A percentile compares a stretch with the other conserved stretches of the same genome.
These are phyloP conservation scores for Oxyura jamaicensis DNA, from an alignment of 2,113 vertebrate genomes.

Conservation along the genomic window DNA sequence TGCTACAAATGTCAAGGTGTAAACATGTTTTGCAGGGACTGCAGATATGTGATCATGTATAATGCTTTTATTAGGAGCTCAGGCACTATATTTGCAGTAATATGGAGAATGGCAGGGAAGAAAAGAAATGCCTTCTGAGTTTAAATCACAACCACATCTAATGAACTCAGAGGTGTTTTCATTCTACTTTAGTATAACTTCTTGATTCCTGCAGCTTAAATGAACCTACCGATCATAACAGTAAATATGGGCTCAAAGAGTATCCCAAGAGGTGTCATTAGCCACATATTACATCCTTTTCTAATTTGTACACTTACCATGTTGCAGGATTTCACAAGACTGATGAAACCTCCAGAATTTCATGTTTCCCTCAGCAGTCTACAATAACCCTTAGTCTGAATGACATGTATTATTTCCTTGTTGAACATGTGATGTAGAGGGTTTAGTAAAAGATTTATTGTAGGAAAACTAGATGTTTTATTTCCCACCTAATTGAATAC, in stretches of 20 bases:
- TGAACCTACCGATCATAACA: constrained; percentile 77
- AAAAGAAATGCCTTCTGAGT: constrained; percentile 76
- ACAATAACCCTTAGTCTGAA: constrained; percentile 78
- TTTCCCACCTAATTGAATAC: constrained; percentile 81
- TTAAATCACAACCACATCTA: constrained; percentile 80
- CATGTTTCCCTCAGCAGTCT: constrained; percentile 81
- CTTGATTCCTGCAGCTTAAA: constrained; percentile 79
- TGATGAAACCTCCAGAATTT: constrained; percentile 83
- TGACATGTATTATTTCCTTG: constrained; percentile 84
- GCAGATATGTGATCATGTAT: constrained; percentile 69
- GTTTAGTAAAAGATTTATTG: constrained; percentile 80
- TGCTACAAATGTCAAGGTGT: constrained; percentile 74
- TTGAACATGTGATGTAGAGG: constrained; percentile 73
- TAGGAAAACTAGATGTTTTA: constrained; percentile 76
- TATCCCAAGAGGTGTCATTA: constrained; percentile 84
- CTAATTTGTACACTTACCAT: constrained; percentile 82
- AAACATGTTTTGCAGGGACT: constrained; percentile 77
- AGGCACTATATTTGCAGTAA: constrained; percentile 74
- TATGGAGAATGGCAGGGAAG: constrained; percentile 76
- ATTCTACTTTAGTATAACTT: constrained; percentile 74
- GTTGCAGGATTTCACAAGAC: constrained; percentile 73
- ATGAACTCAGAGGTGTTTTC: constrained; percentile 79
- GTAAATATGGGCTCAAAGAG: constrained; percentile 74
- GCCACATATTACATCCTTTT: constrained; percentile 81
- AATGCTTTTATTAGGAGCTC: constrained; percentile 75